A percentile compares a stretch with the other conserved stretches of the same genome.
Conservation (phyloP, 2,888 invertebrate genomes). For the Rosalia funebris region DNA sequence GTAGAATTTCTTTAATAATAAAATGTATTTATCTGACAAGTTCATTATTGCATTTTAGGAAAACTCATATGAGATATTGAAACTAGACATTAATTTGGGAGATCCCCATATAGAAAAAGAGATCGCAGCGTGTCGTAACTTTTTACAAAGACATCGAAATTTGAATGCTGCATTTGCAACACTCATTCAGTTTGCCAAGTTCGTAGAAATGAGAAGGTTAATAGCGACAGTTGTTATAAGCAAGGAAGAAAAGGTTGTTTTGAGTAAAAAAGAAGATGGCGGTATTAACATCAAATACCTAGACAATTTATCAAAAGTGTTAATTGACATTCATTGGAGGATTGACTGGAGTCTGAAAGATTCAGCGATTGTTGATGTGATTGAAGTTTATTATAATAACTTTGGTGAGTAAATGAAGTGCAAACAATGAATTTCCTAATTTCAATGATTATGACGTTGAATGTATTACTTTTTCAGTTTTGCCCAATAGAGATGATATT, state of each 20-base stretch:
- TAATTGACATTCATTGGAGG: constrained; percentile 36
- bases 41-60: constrained; percentile 32
- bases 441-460: too few relatives aligned
- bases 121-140: constrained; percentile 35
- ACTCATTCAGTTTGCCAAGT: constrained; percentile 37
- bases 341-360: constrained; percentile 38
- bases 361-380: constrained; percentile 37
- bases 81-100: constrained; percentile 34
- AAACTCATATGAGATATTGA: constrained; percentile 37
- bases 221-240: constrained; percentile 36
- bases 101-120: constrained; percentile 34
- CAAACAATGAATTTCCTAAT: too few relatives aligned
- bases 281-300: constrained; percentile 33
- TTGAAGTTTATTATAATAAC: constrained; percentile 42
- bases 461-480: too few relatives aligned
- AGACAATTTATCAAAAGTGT: constrained; percentile 25
- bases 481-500: constrained; percentile 30
- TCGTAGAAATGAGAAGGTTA: constrained; percentile 38
- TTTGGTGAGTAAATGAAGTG: constrained; percentile 36
- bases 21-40: neutral
- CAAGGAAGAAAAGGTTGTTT: constrained; percentile 31
- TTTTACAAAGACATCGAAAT: constrained; percentile 40
- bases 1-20: constrained; percentile 9
- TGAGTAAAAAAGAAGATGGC: constrained; percentile 27
- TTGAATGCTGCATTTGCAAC: constrained; percentile 36